Evolutionary conservation across 2,113 vertebrate species (phyloP), one percentile per base, ranked within the genome.

Genomic region (Callionymus lyra): DNA sequence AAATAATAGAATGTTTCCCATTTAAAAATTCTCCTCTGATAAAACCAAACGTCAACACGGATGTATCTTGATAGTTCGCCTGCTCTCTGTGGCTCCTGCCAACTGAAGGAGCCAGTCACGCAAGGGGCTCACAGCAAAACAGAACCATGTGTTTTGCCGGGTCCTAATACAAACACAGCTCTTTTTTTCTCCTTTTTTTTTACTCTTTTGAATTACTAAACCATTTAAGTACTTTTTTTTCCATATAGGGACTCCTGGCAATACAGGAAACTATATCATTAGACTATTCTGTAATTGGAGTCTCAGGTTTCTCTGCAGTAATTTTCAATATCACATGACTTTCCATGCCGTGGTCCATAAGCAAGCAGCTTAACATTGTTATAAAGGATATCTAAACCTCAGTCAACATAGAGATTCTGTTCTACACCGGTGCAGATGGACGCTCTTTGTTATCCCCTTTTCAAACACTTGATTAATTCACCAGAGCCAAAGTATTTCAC

Each of bases 61-160:
- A 42, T 50, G 12, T 59, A 59, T 65, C 54, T 59, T 65, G 75
- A 74, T 76, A 73, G 73, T 78, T 68, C 16, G 50, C 60, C 68
- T 70, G 59, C 50, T 48, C 56, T 65, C 56, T 9, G 31, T 40
- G 10, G 43, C 55, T 55, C 44, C 63, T 75, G 75, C 79, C 77
- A 82, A 47, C 65, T 56, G 55, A 64, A 63, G 64, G 60, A 81
- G 43, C 62, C 71, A 85, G 56, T 76, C 51, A 48, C 67, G 63
- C 31, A 32, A 63, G 69, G 61, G 59, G 70, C 77, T 65, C 45
- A 34, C 68, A 61, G 54, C 56, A 84, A 83, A 84, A 75, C 76
- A 70, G 76, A 87, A 83, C 67, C 80, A 68, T 82, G 60, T 69
- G 59, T 82, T 71, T 66, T 75, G 63, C 45, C 63, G 53, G 54